These are phyloP conservation scores for Drosophila setosimentum DNA, from an alignment of 2,888 invertebrate genomes.

Conservation along the genomic window DNA sequence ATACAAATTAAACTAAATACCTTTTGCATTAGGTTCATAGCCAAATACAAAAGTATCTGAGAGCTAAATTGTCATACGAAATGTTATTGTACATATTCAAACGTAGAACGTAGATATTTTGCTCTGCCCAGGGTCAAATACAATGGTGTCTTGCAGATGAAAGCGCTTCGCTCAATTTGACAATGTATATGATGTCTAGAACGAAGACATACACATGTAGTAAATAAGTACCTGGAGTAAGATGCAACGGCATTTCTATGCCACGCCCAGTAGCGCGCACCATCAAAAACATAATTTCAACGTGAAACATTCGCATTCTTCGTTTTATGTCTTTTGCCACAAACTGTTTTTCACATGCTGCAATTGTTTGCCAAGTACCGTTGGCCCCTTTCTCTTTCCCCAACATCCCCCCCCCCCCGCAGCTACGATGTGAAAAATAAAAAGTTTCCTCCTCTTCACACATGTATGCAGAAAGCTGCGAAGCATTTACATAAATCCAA, in stretches of 20 bases:
- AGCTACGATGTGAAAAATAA: conserved; percentile 13
- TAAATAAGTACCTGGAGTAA: background rate
- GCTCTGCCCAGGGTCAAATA: background rate
- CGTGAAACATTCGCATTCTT: conserved; percentile 49
- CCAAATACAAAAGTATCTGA: background rate
- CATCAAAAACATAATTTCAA: conserved; percentile 59
- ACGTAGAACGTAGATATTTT: background rate
- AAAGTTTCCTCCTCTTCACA: conserved; percentile 45
- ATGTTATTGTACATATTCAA: background rate
- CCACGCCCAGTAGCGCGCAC: conserved; percentile 48
- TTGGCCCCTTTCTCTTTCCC: conserved; percentile 34
- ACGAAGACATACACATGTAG: background rate
- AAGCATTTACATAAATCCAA: conserved; percentile 71
- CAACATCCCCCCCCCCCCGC: background rate
- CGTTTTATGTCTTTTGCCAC: conserved; percentile 58
- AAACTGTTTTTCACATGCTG: conserved; percentile 70
- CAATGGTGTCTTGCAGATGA: background rate
- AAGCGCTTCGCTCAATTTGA: no score
- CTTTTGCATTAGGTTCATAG: background rate
- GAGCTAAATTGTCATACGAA: background rate
- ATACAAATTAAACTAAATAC: background rate
- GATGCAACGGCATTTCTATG: conserved; percentile 16
- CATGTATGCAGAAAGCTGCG: conserved; percentile 16
- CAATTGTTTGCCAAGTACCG: conserved; percentile 79
- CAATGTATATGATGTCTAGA: background rate